Evolutionary conservation across 2,888 invertebrate species (phyloP).

Genomic region (Frankliniella fusca): DNA sequence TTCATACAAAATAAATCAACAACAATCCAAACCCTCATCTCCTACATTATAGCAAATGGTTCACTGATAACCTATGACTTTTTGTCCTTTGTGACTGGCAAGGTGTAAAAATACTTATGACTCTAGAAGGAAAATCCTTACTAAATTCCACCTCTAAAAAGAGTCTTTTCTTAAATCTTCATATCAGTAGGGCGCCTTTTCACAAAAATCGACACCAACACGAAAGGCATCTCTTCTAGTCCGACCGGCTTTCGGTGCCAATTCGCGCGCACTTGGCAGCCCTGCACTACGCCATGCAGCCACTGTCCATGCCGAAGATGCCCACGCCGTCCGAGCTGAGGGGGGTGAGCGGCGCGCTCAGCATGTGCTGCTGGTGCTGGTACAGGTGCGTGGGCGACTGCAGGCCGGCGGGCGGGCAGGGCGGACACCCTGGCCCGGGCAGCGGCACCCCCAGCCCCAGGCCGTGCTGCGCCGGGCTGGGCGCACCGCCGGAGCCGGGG

Average conservation of each 20-base stretch:
- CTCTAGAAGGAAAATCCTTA: neutral
- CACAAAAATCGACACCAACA: neutral
- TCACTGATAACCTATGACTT: neutral
- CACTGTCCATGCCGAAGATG: conserved; percentile 14
- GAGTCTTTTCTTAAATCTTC: neutral
- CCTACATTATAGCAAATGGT: neutral
- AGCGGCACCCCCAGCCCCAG: neutral
- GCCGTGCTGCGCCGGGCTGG: neutral
- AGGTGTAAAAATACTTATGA: neutral
- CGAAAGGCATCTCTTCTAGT: neutral
- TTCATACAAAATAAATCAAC: neutral
- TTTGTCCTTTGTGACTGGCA: neutral
- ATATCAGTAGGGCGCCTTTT: neutral
- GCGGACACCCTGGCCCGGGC: neutral
- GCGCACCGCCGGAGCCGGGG: neutral
- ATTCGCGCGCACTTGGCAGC: neutral
- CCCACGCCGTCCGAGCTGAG: neutral
- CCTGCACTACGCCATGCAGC: conserved; percentile 15
- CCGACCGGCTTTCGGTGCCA: too few relatives aligned
- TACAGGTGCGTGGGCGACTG: neutral
- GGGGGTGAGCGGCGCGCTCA: neutral
- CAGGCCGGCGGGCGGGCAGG: neutral
- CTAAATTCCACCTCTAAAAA: neutral
- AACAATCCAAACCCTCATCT: neutral
- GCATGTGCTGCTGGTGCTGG: conserved; percentile 1